Percentiles rank a stretch among this genome's conserved stretches.
Conservation (phyloP, 2,888 invertebrate genomes). For the Hemaris fuciformis region DNA sequence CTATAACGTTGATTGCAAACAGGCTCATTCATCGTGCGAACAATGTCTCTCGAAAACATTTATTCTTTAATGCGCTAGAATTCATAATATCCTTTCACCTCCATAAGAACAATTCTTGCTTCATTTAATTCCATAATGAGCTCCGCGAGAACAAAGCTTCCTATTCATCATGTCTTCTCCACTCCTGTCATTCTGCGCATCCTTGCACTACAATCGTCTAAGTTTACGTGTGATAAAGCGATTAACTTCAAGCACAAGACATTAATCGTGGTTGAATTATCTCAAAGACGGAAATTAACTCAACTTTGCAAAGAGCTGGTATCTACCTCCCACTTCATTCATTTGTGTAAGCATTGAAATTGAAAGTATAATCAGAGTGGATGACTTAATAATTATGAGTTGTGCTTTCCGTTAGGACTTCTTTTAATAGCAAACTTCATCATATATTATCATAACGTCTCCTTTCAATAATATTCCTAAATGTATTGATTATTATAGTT, state of each 20-base stretch:
- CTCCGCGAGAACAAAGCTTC: not conserved
- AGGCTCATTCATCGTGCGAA: not conserved
- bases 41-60: not conserved
- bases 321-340: not conserved
- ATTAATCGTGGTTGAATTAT: conserved; percentile 2
- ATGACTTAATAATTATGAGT: not conserved
- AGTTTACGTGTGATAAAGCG: conserved; percentile 4
- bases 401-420: no score
- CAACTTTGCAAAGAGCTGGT: not conserved
- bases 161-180: not conserved
- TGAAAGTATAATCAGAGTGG: not conserved
- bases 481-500: no score
- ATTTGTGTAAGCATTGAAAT: not conserved
- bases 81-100: not conserved
- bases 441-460: no score
- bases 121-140: not conserved
- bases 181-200: not conserved
- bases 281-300: conserved; percentile 6
- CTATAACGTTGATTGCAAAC: not conserved
- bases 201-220: not conserved
- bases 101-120: not conserved
- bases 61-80: not conserved
- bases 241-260: not conserved
- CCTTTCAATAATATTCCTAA: no score
- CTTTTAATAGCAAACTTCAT: not conserved